Percentiles rank a stretch among this genome's conserved stretches.
Evolutionary conservation across 2,797 vertebrate species (phyloP).

Genomic region (Acropternis orthonyx): DNA sequence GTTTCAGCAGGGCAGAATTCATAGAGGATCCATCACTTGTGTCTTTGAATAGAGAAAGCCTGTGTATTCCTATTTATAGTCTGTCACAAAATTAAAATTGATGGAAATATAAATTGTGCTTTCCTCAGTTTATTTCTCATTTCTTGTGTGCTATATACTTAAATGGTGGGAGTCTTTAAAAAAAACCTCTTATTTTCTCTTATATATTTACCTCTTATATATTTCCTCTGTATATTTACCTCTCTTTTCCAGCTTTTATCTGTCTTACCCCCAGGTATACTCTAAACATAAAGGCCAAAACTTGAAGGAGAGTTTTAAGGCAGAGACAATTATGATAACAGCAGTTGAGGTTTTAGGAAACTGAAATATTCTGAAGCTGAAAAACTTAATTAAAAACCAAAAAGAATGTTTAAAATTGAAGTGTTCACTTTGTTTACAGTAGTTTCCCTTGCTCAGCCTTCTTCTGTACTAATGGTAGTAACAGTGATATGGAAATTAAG

Average conservation of each 20-base stretch:
- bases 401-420: neutral
- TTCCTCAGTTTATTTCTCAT: neutral
- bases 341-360: neutral
- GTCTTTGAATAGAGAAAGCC: neutral
- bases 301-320: neutral
- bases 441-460: neutral
- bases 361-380: neutral
- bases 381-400: neutral
- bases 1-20: neutral
- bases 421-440: neutral
- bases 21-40: neutral
- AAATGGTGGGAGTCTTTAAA: neutral
- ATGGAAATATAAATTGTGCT: neutral
- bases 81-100: neutral
- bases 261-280: neutral
- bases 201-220: neutral
- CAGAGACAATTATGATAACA: neutral
- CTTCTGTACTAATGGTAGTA: neutral
- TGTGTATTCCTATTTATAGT: neutral
- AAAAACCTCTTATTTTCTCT: neutral
- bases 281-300: neutral
- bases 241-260: neutral
- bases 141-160: neutral
- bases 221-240: neutral
- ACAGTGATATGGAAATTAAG: neutral